Evolutionary conservation across 2,113 vertebrate species (phyloP).

Genomic region (Lichenostomus cassidix): DNA sequence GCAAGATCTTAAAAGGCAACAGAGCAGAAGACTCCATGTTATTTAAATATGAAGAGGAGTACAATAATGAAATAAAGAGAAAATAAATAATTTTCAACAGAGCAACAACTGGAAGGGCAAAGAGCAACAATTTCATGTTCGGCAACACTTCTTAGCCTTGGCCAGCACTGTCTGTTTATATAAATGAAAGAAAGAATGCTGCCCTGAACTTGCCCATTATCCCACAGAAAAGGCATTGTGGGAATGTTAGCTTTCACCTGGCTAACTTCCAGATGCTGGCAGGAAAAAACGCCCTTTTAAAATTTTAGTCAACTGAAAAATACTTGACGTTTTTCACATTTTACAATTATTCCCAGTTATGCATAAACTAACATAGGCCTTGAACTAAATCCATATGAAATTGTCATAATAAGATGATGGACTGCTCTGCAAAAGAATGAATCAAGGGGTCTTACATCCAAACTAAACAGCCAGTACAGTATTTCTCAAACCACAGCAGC

Average conservation of each 20-base stretch:
- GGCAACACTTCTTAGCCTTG: not conserved
- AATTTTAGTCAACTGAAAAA: constrained; percentile 15
- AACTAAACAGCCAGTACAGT: not conserved
- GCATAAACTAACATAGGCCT: not conserved
- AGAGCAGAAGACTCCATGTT: not conserved
- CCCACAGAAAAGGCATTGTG: constrained; percentile 58
- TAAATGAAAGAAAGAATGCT: constrained; percentile 35
- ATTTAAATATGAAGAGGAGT: constrained; percentile 28
- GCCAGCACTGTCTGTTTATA: constrained; percentile 24
- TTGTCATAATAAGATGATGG: not conserved
- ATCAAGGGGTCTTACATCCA: not conserved
- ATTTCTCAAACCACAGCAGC: not conserved
- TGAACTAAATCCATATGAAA: constrained; percentile 11
- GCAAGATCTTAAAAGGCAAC: constrained; percentile 1
- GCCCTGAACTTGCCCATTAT: constrained; percentile 31
- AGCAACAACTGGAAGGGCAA: not conserved
- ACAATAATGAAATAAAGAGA: not conserved
- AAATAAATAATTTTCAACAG: not conserved
- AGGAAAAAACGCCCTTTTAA: not conserved
- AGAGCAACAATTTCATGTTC: constrained; percentile 1
- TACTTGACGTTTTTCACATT: constrained; percentile 13
- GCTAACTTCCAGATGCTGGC: constrained; percentile 4
- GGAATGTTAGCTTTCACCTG: constrained; percentile 58
- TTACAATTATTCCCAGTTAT: not conserved
- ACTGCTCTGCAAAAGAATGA: not conserved